These are phyloP conservation scores for Aspiorhynchus laticeps DNA, from an alignment of 2,113 vertebrate species.

Conservation along the genomic window DNA sequence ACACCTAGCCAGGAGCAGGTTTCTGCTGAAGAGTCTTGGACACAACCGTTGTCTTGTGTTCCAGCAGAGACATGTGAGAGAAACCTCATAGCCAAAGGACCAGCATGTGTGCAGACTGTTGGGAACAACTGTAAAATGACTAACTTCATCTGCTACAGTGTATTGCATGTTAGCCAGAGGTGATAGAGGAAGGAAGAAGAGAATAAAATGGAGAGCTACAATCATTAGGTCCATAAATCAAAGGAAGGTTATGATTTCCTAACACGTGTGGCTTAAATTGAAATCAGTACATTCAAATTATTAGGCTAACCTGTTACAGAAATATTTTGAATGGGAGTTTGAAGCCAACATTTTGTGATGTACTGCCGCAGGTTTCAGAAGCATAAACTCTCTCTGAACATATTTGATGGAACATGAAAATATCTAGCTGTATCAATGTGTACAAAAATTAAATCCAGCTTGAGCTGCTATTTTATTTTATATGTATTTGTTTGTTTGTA, in stretches of 20 bases:
- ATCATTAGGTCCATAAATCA: not conserved
- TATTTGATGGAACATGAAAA: not conserved
- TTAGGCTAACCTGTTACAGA: not conserved
- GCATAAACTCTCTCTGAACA: not conserved
- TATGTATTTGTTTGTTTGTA: too few relatives aligned
- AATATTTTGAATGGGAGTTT: not conserved
- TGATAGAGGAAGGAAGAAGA: not conserved
- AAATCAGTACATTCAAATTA: not conserved
- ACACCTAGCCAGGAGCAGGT: slow-evolving; percentile 40
- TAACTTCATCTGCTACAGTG: slow-evolving; percentile 34
- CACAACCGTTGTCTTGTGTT: not conserved
- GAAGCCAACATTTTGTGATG: not conserved
- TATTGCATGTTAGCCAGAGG: slow-evolving; percentile 15
- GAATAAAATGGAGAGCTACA: not conserved
- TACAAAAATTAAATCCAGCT: not conserved
- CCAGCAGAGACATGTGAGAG: slow-evolving; percentile 52
- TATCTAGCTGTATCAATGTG: not conserved
- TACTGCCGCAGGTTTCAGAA: not conserved
- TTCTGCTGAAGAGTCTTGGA: slow-evolving; percentile 51
- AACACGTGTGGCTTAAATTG: not conserved
- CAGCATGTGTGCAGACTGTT: slow-evolving; percentile 33
- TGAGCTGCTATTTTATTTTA: not conserved
- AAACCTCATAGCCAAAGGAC: slow-evolving; percentile 14
- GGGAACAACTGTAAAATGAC: slow-evolving; percentile 40
- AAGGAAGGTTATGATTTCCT: not conserved